A percentile compares a stretch with the other conserved stretches of the same genome.
These are phyloP conservation scores for Coboldia fuscipes DNA, from an alignment of 1,140 invertebrate genomes.

Conservation along the genomic window DNA sequence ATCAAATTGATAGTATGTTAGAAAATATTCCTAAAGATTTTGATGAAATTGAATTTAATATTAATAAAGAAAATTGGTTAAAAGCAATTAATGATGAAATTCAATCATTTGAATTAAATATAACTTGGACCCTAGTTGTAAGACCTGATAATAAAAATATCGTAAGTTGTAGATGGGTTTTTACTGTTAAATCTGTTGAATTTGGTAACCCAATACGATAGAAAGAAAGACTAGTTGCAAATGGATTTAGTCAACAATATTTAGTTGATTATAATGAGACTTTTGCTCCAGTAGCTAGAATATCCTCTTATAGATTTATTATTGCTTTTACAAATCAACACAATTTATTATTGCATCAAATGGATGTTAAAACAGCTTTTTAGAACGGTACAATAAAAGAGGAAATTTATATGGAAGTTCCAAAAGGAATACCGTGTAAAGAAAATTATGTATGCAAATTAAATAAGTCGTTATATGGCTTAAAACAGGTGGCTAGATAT, in stretches of 20 bases:
- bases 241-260: conserved; percentile 19
- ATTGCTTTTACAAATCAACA: conserved; percentile 15
- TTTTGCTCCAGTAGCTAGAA: conserved; percentile 12
- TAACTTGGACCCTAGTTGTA: not conserved
- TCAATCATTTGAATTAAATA: conserved; percentile 15
- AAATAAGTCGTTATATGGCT: conserved; percentile 20
- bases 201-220: conserved; percentile 8
- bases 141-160: not conserved
- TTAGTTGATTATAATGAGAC: conserved; percentile 18
- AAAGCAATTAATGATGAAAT: conserved; percentile 17
- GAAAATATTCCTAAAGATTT: conserved; percentile 9
- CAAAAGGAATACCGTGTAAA: conserved; percentile 12
- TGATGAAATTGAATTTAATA: conserved; percentile 12
- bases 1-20: conserved; percentile 9
- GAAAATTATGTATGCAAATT: conserved; percentile 12
- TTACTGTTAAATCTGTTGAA: conserved; percentile 6
- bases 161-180: conserved; percentile 17
- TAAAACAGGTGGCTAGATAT: conserved; percentile 19
- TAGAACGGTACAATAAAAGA: conserved; percentile 22
- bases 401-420: conserved; percentile 19
- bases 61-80: conserved; percentile 16
- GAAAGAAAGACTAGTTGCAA: conserved; percentile 22
- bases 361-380: conserved; percentile 20
- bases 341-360: conserved; percentile 12
- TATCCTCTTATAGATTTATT: conserved; percentile 16